Percentiles rank a stretch among this genome's conserved stretches.
These are phyloP conservation scores for Pseudomugil gertrudae DNA, from an alignment of 2,797 vertebrate genomes.

Conservation along the genomic window DNA sequence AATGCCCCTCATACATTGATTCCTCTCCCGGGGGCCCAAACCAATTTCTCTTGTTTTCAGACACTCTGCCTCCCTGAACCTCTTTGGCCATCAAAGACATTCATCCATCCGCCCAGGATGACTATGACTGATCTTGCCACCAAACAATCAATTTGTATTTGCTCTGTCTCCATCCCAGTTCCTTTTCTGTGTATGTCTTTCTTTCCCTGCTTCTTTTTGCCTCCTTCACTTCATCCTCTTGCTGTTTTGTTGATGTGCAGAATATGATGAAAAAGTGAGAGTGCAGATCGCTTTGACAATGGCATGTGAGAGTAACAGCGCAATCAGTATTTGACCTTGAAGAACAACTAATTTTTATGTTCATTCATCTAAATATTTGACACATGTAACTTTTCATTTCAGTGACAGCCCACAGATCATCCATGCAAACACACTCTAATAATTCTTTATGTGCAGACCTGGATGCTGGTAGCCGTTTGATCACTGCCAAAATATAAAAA, in stretches of 20 bases:
- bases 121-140: conserved; percentile 98
- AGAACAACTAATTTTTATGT: conserved; percentile 95
- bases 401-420: conserved; percentile 90
- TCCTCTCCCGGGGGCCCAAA: conserved; percentile 94
- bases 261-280: conserved; percentile 99
- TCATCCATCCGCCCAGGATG: conserved; percentile 98
- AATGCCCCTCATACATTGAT: conserved; percentile 94
- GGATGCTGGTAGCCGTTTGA: conserved; percentile 22
- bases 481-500: conserved; percentile 19
- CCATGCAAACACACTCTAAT: conserved; percentile 78
- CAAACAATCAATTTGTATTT: conserved; percentile 99
- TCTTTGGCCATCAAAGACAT: conserved; percentile 99
- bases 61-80: conserved; percentile 92
- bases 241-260: conserved; percentile 88
- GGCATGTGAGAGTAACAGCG: conserved; percentile 96
- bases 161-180: conserved; percentile 60
- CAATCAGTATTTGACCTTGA: conserved; percentile 98
- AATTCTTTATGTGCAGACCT: conserved; percentile 37
- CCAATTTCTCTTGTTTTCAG: conserved; percentile 99
- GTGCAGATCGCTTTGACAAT: conserved; percentile 89
- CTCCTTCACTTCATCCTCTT: conserved; percentile 69
- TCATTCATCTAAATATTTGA: conserved; percentile 98
- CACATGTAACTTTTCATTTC: conserved; percentile 86
- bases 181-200: conserved; percentile 29
- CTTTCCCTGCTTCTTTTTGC: conserved; percentile 43